Percentiles rank a stretch among this genome's conserved stretches.
Conservation (phyloP, 2,888 invertebrate genomes). For the Stramonita haemastoma region DNA sequence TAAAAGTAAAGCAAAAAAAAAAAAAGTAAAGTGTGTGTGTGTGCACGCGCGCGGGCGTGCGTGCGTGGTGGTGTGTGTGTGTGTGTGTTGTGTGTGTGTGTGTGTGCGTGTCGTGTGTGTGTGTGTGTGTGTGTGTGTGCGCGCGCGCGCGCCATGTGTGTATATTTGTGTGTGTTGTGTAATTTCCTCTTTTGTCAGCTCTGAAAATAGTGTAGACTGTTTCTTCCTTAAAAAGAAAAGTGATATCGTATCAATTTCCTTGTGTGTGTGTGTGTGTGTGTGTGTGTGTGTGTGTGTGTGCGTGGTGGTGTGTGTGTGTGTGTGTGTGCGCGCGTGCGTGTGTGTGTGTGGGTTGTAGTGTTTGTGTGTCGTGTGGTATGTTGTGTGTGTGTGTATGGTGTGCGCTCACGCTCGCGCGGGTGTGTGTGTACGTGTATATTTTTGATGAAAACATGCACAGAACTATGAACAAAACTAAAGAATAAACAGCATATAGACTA, state of each 20-base stretch:
- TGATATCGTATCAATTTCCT: no score
- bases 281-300: background rate
- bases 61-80: background rate
- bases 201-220: no score
- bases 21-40: no score
- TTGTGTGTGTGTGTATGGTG: background rate
- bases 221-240: no score
- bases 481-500: no score
- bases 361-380: background rate
- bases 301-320: background rate
- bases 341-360: background rate
- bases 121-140: background rate
- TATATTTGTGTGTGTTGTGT: constrained; percentile 12
- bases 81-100: constrained; percentile 9
- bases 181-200: no score
- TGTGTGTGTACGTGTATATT: background rate
- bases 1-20: no score
- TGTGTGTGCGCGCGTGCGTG: background rate
- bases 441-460: no score
- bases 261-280: no score
- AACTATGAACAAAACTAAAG: no score
- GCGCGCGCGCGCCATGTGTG: background rate
- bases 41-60: background rate
- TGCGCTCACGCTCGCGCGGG: background rate
- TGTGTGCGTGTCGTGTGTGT: background rate